A percentile compares a stretch with the other conserved stretches of the same genome.
Evolutionary conservation across 2,797 vertebrate species (phyloP).

Genomic region (Takifugu rubripes): DNA sequence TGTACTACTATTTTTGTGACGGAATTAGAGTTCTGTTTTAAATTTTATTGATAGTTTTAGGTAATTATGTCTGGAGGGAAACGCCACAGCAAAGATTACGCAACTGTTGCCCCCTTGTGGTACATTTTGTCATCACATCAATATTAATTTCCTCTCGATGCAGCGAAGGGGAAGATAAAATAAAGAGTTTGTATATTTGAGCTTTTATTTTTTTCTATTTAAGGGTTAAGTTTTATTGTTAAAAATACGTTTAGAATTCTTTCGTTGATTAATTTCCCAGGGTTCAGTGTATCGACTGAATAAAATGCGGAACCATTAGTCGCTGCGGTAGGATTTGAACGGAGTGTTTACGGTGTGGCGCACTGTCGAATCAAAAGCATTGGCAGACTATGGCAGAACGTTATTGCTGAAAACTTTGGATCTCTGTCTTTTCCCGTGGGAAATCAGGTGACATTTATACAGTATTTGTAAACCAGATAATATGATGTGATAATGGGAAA

Average conservation of each 20-base stretch:
- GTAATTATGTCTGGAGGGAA: no score
- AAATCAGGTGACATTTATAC: background rate
- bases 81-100: no score
- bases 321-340: background rate
- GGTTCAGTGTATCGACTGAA: background rate
- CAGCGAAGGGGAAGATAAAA: no score
- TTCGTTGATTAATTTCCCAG: background rate
- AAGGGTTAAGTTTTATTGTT: no score
- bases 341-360: slow-evolving; percentile 21
- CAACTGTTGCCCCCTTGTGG: background rate
- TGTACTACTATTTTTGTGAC: no score
- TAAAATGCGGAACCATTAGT: slow-evolving; percentile 45
- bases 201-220: no score
- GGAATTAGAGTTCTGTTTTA: no score
- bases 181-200: no score
- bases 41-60: no score
- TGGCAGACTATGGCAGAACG: fast-evolving
- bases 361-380: slow-evolving; percentile 15
- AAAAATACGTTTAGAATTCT: background rate
- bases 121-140: background rate
- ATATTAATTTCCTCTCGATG: background rate
- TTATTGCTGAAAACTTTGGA: background rate
- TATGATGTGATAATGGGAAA: background rate
- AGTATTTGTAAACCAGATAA: background rate
- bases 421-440: background rate